phyloP scores from a whole-genome alignment of 92 coral and sea anemone species.

The Heteractis magnifica region DNA sequence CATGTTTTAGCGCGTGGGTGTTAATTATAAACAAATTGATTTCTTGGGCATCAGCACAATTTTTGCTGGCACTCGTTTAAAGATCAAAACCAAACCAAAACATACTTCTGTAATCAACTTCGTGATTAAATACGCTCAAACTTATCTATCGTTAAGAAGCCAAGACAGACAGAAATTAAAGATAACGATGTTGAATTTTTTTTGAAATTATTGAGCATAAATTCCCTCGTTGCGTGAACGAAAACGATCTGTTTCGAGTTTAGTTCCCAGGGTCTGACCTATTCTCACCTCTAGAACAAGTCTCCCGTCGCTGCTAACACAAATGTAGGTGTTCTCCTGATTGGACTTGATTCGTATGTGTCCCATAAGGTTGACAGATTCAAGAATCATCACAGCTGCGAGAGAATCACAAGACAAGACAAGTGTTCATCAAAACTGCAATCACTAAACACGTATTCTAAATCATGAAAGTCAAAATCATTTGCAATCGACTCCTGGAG shows the following conservation, averaged over 20 bases:
- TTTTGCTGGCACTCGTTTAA: not conserved
- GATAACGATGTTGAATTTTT: not conserved
- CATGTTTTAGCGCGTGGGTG: conserved; percentile 4
- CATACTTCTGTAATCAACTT: not conserved
- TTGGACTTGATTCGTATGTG: conserved; percentile 52
- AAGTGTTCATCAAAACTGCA: conserved; percentile 18
- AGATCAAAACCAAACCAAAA: too few species aligned
- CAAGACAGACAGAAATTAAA: not conserved
- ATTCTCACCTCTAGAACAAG: conserved; percentile 47
- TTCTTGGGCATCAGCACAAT: not conserved
- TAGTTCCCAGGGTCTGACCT: conserved; percentile 5
- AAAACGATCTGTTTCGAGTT: not conserved
- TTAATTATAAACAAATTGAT: conserved; percentile 12
- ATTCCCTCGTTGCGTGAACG: not conserved
- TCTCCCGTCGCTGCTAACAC: conserved; percentile 43
- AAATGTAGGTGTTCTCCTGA: conserved; percentile 44
- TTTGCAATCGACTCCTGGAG: not conserved
- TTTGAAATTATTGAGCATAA: not conserved
- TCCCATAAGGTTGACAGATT: conserved; percentile 53
- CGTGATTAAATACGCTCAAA: not conserved
- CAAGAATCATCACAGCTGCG: conserved; percentile 52
- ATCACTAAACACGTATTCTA: not conserved
- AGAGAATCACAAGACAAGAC: not conserved
- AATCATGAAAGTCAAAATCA: not conserved
- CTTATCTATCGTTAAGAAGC: not conserved